These are phyloP conservation scores for Leptinotarsa defecta DNA, from an alignment of 1,140 invertebrate genomes.

Conservation along the genomic window DNA sequence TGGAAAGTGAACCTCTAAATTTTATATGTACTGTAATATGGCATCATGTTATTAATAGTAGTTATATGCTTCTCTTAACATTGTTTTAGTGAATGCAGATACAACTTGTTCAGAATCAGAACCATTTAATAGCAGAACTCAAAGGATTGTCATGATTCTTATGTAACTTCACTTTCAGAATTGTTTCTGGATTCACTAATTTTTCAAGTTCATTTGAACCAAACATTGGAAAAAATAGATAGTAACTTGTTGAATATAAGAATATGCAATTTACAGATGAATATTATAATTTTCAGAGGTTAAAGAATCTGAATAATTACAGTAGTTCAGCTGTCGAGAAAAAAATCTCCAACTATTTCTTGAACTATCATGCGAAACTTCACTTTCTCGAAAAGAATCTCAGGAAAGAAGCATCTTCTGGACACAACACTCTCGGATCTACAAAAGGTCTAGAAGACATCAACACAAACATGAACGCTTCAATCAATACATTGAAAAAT, in stretches of 20 bases:
- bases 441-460: constrained; percentile 1
- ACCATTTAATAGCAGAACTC: no score
- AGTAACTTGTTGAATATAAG: background rate
- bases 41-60: no score
- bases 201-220: no score
- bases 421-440: background rate
- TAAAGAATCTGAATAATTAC: constrained; percentile 18
- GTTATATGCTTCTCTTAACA: no score
- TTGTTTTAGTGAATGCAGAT: no score
- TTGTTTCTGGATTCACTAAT: no score
- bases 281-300: constrained; percentile 32
- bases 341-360: constrained; percentile 36
- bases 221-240: no score
- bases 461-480: background rate
- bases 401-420: constrained; percentile 23
- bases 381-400: constrained; percentile 35
- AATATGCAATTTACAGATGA: background rate
- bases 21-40: no score
- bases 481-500: constrained; percentile 15
- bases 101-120: no score
- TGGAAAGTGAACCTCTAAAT: no score
- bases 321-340: constrained; percentile 25
- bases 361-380: constrained; percentile 34
- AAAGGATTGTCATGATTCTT: no score
- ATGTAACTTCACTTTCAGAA: no score